Base-by-base conservation (phyloP, 2,113 vertebrate genomes). In the Carassius auratus region DNA sequence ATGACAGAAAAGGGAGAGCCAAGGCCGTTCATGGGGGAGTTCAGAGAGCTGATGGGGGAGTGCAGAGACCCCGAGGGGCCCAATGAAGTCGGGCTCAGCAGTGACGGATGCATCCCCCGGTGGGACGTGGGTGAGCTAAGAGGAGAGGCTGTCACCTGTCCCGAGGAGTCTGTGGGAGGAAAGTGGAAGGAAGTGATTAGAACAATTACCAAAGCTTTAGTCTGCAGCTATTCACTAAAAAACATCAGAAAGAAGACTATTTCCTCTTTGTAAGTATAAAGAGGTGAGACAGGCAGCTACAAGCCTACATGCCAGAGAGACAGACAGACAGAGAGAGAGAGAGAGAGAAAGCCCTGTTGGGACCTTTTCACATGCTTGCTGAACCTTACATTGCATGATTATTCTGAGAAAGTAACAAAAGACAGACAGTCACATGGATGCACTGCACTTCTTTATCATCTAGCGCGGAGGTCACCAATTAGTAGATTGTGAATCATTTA, bases 1-100 rank as follows among this genome's bases (percentile, higher is more conserved):
- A 99, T 99, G 95, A 99, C 98, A 0, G 97, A 98, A 93, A 98
- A 99, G 0, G 97, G 98, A 0, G 98, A 97, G 21, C 96, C 95
- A 95, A 99, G 95, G 94, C 98, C 97, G 0, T 99, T 99, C 95
- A 99, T 96, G 90, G 97, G 96, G 0, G 97, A 98, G 91, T 94
- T 96, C 85, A 99, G 93, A 19, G 95, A 93, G 95, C 96, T 97
- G 95, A 98, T 97, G 89, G 98, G 97, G 0, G 98, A 99, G 92
- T 98, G 97, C 42, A 99, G 96, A 84, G 97, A 97, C 45, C 96
- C 95, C 0, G 97, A 96, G 84, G 95, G 96, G 33, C 98, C 95
- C n/a, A 98, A 95, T 87, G 96, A 94, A 12, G 92, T 90, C 0
- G 94, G 94, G 84, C 97, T 97, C 4, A 99, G 95, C 73, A 97